These are phyloP conservation scores for Pangasius djambal DNA, from an alignment of 2,797 vertebrate species.

Conservation along the genomic window DNA sequence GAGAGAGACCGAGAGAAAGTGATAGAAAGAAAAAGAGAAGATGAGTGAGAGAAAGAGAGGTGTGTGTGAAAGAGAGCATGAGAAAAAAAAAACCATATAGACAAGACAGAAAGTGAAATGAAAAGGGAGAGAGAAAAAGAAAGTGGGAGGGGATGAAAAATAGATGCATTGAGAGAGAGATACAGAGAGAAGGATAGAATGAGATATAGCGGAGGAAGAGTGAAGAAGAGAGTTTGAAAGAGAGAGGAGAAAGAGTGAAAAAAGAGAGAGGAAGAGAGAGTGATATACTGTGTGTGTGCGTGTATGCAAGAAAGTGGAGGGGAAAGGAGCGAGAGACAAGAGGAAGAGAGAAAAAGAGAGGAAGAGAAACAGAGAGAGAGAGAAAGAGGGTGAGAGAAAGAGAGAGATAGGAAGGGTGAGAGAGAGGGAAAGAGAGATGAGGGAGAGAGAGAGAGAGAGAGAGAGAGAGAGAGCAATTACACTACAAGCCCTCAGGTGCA, in stretches of 20 bases:
- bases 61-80: not conserved
- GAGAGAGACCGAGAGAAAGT: not conserved
- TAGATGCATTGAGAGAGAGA: not conserved
- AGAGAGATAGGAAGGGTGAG: not conserved
- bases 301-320: not conserved
- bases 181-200: not conserved
- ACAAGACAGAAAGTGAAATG: not conserved
- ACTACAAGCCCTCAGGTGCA: constrained; percentile 2
- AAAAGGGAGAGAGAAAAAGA: not conserved
- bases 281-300: not conserved
- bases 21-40: not conserved
- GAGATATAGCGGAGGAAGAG: not conserved
- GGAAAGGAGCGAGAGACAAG: constrained; percentile 22
- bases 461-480: constrained; percentile 4
- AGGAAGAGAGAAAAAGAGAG: constrained; percentile 49
- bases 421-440: constrained; percentile 11
- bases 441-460: constrained; percentile 4
- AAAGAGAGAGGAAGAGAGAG: constrained; percentile 51
- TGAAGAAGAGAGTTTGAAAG: not conserved
- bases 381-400: constrained; percentile 37
- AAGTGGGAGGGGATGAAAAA: not conserved
- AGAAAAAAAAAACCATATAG: too few species aligned
- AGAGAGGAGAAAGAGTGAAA: not conserved
- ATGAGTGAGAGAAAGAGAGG: not conserved
- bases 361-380: not conserved